Base-by-base conservation (phyloP, 2,797 vertebrate species). In the Crocodylus rhombifer region DNA sequence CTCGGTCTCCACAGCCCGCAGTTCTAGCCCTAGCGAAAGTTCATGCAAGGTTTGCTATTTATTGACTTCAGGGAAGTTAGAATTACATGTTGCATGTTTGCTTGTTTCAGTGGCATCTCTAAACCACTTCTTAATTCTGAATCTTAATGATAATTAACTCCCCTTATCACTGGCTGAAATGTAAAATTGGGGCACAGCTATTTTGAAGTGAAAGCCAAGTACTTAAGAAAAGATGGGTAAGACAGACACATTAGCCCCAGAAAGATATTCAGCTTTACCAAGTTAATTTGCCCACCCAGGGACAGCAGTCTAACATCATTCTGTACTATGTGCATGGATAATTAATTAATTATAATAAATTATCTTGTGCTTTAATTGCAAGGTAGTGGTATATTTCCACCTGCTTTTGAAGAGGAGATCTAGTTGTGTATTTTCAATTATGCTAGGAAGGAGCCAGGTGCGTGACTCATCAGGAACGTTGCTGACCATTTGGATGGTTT, bases 261-360 rank as follows among this genome's bases (percentile, higher is more conserved):
- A 28, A 55, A 62, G 28, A 28, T 63, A 30, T 23, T 80, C 5
- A 23, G 42, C 67, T 61, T 83, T 84, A 63, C 69, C 57, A 73
- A 76, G 33, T 62, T 14, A 69, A 58, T 30, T 58, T 78, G 58
- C 16, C 33, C 33, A 80, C 58, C 14, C 60, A 67, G 25, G 74
- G 51, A 58, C 51, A 74, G 51, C 56, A 16, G 14, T 82, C 74
- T 64, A 60, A 20, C 63, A 56, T 55, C 18, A 69, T 82, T 73
- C 57, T 65, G 74, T 74, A 25, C n/a, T 28, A 55, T 14, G 28
- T 3, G 30, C 25, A 28, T 36, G 78, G 78, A 86, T 78, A 28
- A 65, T 21, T 33, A 64, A 36, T 91, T 69, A 76, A 88, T 80
- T 87, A 87, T 57, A 88, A 71, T 28, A 84, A 92, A 84, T 80